phyloP scores from a whole-genome alignment of 2,888 invertebrate genomes.

The Drosophila sordidapex region DNA sequence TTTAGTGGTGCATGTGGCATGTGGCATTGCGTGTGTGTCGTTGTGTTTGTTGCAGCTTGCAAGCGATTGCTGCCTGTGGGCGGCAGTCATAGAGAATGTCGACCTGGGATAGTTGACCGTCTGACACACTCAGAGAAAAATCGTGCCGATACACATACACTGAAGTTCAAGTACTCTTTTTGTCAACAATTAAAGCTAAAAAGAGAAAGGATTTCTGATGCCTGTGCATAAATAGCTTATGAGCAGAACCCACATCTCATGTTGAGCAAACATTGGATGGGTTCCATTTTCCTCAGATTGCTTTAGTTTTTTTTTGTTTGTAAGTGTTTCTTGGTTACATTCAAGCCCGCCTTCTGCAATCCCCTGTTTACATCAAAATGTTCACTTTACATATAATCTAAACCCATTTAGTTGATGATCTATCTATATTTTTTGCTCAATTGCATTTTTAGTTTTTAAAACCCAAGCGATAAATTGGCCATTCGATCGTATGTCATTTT shows the following conservation, averaged over 20 bases:
- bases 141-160: not conserved
- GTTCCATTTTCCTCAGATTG: not conserved
- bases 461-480: no score
- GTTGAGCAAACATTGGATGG: not conserved
- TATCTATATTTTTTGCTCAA: no score
- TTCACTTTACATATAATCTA: not conserved
- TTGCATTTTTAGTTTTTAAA: no score
- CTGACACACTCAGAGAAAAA: not conserved
- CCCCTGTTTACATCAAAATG: not conserved
- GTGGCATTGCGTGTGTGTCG: slow-evolving; percentile 22
- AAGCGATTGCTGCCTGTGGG: not conserved
- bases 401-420: no score
- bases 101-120: not conserved
- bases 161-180: not conserved
- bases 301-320: not conserved
- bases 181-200: not conserved
- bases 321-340: not conserved
- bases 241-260: not conserved
- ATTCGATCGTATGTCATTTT: not conserved
- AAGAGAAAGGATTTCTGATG: not conserved
- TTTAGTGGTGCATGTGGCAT: slow-evolving; percentile 12
- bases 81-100: not conserved
- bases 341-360: no score
- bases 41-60: not conserved
- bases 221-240: not conserved